Evolutionary conservation across 2,797 vertebrate species (phyloP).

Genomic region (Spea hammondii): DNA sequence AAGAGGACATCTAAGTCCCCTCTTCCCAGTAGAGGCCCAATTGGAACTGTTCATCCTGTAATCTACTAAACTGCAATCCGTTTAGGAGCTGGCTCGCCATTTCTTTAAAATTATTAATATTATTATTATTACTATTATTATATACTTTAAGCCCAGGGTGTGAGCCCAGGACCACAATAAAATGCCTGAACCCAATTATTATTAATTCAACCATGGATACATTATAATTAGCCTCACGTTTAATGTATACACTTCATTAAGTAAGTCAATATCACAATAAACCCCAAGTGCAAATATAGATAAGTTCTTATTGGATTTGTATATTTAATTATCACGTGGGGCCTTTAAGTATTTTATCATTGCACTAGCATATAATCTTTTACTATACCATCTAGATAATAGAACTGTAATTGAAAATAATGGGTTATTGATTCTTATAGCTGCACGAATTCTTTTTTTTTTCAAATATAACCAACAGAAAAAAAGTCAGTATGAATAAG

Average conservation of each 20-base stretch:
- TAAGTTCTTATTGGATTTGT: constrained; percentile 42
- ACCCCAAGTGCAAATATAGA: constrained; percentile 31
- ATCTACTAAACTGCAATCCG: too few species aligned
- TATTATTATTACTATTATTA: too few species aligned
- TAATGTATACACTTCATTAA: constrained; percentile 43
- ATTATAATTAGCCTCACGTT: constrained; percentile 19
- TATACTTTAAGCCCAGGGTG: too few species aligned
- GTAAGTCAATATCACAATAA: constrained; percentile 40
- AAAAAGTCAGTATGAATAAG: too few species aligned
- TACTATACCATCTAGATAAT: constrained; percentile 13
- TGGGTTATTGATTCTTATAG: neutral
- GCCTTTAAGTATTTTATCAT: neutral
- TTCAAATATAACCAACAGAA: too few species aligned
- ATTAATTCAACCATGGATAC: neutral
- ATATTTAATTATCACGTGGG: constrained; percentile 31
- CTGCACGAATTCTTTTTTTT: too few species aligned
- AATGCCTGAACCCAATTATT: constrained; percentile 13
- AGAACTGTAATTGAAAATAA: neutral
- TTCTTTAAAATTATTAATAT: too few species aligned
- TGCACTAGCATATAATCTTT: constrained; percentile 1
- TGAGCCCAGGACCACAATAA: neutral
- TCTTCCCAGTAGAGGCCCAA: too few species aligned
- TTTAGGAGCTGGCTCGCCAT: too few species aligned
- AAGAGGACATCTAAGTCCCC: too few species aligned
- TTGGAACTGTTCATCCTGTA: too few species aligned